Evolutionary conservation across 1,140 invertebrate genomes (phyloP), one percentile per base, ranked within the genome.

Genomic region (Achatina immaculata): DNA sequence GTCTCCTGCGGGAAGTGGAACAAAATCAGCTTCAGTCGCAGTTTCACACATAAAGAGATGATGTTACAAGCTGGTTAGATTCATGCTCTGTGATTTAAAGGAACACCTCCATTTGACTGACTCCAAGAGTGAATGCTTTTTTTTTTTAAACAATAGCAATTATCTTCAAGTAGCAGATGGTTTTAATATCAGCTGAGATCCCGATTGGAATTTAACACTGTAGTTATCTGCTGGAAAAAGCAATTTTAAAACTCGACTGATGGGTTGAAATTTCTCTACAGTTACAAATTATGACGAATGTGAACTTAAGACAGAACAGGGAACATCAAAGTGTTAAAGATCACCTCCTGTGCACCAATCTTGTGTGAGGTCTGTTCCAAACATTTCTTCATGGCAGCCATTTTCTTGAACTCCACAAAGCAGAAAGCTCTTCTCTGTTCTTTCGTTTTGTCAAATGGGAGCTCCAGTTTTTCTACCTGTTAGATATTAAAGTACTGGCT

Each of bases 391-490:
- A 98, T 95, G 65, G 96, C 95, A 87, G 96, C 95, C 79, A 96
- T 94, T 81, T 94, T 93, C 84, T 95, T 95, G 91, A 98, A 99
- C 34, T 98, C 97, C 86, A 99, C 97, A 90, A 99, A 99, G 66
- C 96, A 96, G 90, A 98, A 98, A 48, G 96, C 96, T 91, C 97
- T 96, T 84, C 97, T 94, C 90, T 98, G 96, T 89, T 97, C 98
- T 93, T 98, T 98, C 91, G 95, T 95, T 91, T 98, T 98, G 89
- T 99, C 97, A 89, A 97, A 98, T 76, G 97, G 97, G 94, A 98
- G 96, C 92, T 98, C 97, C 76, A 98, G 94, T 86, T 98, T 96
- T 74, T 96, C 94, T 83, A 99, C 96, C 96, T 97, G 87, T n/a
- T 87, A 85, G 72, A 40, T 83, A 82, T 74, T 88, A 89, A 86